Evolutionary conservation across 2,113 vertebrate genomes (phyloP).

Genomic region (Cettia cetti): DNA sequence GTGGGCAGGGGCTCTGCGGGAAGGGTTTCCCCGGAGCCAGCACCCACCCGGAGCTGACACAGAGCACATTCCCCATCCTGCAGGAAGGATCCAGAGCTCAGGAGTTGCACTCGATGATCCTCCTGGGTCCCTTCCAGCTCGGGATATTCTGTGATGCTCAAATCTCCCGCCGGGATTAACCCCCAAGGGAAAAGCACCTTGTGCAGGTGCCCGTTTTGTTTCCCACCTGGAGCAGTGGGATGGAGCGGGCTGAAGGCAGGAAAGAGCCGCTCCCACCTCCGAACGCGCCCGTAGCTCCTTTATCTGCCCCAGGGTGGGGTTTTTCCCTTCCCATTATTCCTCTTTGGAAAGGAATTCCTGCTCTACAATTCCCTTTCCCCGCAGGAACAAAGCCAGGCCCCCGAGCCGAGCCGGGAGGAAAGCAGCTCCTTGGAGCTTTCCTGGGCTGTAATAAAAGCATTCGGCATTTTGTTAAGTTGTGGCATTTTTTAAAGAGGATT

Average conservation of each 20-base stretch:
- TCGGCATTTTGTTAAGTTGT: background rate
- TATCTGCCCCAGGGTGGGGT: background rate
- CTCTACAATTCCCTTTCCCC: background rate
- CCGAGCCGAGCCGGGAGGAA: background rate
- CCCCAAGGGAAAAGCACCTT: fast-evolving
- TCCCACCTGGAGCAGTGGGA: background rate
- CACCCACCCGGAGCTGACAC: fast-evolving
- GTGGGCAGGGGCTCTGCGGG: fast-evolving
- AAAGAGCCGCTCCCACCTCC: background rate
- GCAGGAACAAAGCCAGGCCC: background rate
- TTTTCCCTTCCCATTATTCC: background rate
- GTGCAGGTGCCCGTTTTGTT: background rate
- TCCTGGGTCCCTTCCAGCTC: background rate
- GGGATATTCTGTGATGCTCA: background rate
- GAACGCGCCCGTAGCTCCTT: background rate
- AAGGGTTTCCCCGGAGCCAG: background rate
- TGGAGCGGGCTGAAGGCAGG: background rate
- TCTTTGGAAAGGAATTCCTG: background rate
- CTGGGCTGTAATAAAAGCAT: background rate
- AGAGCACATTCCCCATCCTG: fast-evolving
- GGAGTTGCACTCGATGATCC: fast-evolving
- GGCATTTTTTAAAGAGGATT: conserved; percentile 14
- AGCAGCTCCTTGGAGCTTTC: background rate
- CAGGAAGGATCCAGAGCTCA: background rate
- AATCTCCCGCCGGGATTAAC: background rate